These are phyloP conservation scores for Uloborus diversus DNA, from an alignment of 1,140 invertebrate genomes.

Conservation along the genomic window DNA sequence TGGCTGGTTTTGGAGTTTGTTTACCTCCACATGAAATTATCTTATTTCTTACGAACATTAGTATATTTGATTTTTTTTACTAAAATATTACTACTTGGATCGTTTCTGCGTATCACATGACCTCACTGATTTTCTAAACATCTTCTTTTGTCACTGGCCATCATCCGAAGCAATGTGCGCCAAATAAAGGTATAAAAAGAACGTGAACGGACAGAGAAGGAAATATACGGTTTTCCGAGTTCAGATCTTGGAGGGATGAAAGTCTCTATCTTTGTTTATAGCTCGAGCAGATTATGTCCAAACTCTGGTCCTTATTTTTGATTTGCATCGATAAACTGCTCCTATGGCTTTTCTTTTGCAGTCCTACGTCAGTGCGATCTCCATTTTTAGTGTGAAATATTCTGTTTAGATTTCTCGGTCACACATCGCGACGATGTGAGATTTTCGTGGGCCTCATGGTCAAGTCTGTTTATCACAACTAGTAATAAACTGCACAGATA, in stretches of 20 bases:
- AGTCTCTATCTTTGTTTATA: conserved; percentile 19
- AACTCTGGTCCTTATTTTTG: conserved; percentile 17
- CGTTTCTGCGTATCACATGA: neutral
- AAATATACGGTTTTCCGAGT: neutral
- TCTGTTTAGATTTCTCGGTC: too few relatives aligned
- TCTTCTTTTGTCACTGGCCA: neutral
- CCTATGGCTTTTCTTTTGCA: conserved; percentile 21
- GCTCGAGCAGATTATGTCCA: conserved; percentile 9
- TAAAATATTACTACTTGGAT: neutral
- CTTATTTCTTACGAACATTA: neutral
- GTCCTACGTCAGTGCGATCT: too few relatives aligned
- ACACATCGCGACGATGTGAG: too few relatives aligned
- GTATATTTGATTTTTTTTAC: neutral
- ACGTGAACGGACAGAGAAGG: neutral
- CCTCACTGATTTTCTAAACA: neutral
- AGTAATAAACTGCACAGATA: too few relatives aligned
- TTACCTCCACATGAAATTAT: neutral
- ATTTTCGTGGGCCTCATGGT: too few relatives aligned
- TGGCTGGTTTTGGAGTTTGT: neutral
- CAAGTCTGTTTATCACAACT: too few relatives aligned
- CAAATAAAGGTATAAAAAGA: neutral
- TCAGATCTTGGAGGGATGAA: neutral
- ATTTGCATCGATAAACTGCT: conserved; percentile 34
- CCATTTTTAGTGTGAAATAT: too few relatives aligned
- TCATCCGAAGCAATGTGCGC: neutral